Evolutionary conservation across 2,888 invertebrate species (phyloP), one percentile per base, ranked within the genome.

Genomic region (Malthinus seriepunctatus): DNA sequence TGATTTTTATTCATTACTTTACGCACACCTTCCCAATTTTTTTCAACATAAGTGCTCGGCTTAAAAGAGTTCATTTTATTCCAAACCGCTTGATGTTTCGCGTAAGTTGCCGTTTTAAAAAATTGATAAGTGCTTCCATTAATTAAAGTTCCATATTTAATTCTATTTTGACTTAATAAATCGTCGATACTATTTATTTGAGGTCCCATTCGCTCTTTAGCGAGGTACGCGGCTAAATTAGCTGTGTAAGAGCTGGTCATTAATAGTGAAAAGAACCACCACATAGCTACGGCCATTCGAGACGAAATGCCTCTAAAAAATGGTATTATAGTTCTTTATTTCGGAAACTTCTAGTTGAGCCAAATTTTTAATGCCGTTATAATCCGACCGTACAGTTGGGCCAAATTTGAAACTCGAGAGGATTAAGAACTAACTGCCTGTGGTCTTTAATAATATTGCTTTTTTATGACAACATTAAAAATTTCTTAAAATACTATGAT

Each of bases 51-150:
- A 0, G 96, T 94, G 0, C 88, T 85, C 0, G 95, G 94, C 50
- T 73, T 83, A 2, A 91, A 84, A 11, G 89, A 87, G 65, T 88
- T 88, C 96, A 97, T 97, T 49, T 68, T 66, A 9, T 52, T 62
- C 69, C 69, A 69, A 62, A 69, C 69, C 3, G 65, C 49, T 23
- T 66, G 63, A 45, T 68, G 68, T 3, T 67, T 69, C 1, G 69
- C 63, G 45, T 63, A 71, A 50, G 69, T 69, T 1, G 70, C 68
- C 8, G 66, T 65, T 35, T 54, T 87, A 75, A 98, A 98, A 79
- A 98, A 98, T 1, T 88, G 86, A 74, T 88, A 86, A 0, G 98
- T 97, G 3, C 96, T 93, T n/a, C 97, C 98, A n/a, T 90, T 91
- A 12, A 78, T 73, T 12, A 95, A 81, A 11, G 90, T 90, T 1